A percentile compares a stretch with the other conserved stretches of the same genome.
Conservation (phyloP, 1,140 invertebrate genomes). For the Monomorium pharaonis region DNA sequence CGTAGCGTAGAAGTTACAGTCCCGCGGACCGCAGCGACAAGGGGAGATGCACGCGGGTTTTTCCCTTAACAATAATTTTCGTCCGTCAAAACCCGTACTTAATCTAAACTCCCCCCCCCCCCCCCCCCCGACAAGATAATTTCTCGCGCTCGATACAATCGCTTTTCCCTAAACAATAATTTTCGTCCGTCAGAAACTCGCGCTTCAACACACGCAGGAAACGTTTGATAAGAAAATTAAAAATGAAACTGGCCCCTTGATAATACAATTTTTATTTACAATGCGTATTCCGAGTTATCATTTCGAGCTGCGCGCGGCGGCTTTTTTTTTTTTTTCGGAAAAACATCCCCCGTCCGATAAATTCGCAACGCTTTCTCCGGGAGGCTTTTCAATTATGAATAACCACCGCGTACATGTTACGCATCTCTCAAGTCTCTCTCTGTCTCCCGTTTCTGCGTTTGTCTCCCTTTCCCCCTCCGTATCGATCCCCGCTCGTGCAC, state of each 20-base stretch:
- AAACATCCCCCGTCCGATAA: conserved; percentile 20
- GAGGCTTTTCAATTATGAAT: conserved; percentile 51
- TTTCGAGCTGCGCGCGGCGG: not conserved
- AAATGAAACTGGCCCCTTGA: not conserved
- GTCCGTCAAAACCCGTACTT: conserved; percentile 1
- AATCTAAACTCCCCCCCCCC: too few species aligned
- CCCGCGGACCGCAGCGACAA: not conserved
- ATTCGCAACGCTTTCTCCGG: conserved; percentile 1
- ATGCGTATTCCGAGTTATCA: not conserved
- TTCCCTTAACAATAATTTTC: conserved; percentile 16
- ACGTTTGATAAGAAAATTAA: not conserved
- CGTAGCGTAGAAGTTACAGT: conserved; percentile 14
- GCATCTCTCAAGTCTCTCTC: not conserved
- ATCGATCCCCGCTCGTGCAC: conserved; percentile 24
- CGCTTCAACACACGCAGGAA: not conserved
- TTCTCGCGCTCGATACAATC: not conserved
- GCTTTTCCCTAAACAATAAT: not conserved
- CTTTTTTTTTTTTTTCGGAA: not conserved
- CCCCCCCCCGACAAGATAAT: not conserved
- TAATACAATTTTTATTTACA: conserved; percentile 30
- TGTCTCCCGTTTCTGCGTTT: not conserved
- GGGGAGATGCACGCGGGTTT: not conserved
- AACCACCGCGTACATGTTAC: not conserved
- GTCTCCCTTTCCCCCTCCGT: not conserved
- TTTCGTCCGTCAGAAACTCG: not conserved